Base-by-base conservation (phyloP, 1,140 invertebrate genomes). In the Drosophila carrolli region DNA sequence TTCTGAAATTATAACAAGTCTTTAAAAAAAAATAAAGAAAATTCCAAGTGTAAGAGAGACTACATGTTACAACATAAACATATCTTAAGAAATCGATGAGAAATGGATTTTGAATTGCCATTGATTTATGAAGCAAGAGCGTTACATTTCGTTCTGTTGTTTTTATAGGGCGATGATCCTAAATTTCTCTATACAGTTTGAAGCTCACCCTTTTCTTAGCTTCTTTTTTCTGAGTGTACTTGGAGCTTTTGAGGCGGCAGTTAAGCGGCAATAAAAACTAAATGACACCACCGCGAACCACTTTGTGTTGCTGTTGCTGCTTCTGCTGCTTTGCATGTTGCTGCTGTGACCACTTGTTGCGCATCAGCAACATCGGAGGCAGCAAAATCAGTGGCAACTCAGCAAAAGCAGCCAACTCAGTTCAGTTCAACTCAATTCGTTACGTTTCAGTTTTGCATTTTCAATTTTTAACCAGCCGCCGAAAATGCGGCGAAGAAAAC, bases 211-310 rank as follows among this genome's bases (percentile, higher is more conserved):
- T 1, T 32, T 38, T n/a, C n/a, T 40, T 13, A n/a, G 5, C n/a
- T 14, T 1, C 4, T 40, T 40, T 40, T 13, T 40, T 40, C 0
- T 14, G 5, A 81, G 75, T 76, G 74, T 59, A 47, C 8, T 32
- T 32, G 11, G 2, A 6, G 38, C 38, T 19, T 41, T 56, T 55
- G 8, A 27, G 6, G 23, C 37, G 27, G 40, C 55, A 57, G 60
- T 59, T 44, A 27, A 58, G 54, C 54, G 55, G 60, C 60, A 63
- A 63, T 63, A 60, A 63, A 63, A 60, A 23, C 56, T 8, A 63
- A 63, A 63, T 63, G 40, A 60, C 60, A 27, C 55, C 27, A 32
- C 6, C 10, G 27, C 51, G 27, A 44, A 43, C 55, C 55, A 46
- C 60, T 66, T 66, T 50, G 63, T 19, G 58, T 10, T 47, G 62